Evolutionary conservation across 2,113 vertebrate genomes (phyloP), one percentile per base, ranked within the genome.

Genomic region (Anolis carolinensis): DNA sequence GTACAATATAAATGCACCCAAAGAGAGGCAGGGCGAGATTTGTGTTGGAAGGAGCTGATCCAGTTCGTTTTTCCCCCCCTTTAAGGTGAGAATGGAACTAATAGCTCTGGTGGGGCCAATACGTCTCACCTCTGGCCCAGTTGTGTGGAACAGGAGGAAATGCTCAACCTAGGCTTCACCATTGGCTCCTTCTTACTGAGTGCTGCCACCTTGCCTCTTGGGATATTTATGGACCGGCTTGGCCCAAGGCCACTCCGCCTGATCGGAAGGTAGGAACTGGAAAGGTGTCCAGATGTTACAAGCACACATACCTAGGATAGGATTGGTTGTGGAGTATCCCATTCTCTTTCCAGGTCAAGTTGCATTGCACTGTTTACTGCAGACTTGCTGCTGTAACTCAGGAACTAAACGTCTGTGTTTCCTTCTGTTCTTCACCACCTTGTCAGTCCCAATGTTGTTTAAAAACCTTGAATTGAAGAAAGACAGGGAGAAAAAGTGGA

Each of bases 101-200:
- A 89, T 7, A 3, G 50, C 27, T 81, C 8, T 27, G 88, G 73
- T 3, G 68, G 27, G 30, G 85, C 16, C 0, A 23, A 9, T 7
- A 32, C 0, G 2, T 76, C 74, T 16, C 44, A 0, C 20, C n/a
- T 0, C n/a, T 89, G 91, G 93, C 85, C 32, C 2, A 97, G 93
- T 93, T 98, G 98, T 21, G 96, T 96, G 81, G 91, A 89, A 30
- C 98, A 98, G 94, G 98, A 98, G 4, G 95, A 98, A 90, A 98
- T 97, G 98, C 95, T 98, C 48, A 98, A 97, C 75, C 88, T 98
- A 92, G 98, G 97, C 81, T 98, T 98, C 93, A 98, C 98, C 85
- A 97, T 98, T 0, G 98, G 98, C 25, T 98, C 97, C 48, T 98
- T 98, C 75, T 85, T 98, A 85, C 97, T 98, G 73, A 98, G 98